phyloP scores from a whole-genome alignment of 92 coral and sea anemone genomes.

The Bergia sp. region DNA sequence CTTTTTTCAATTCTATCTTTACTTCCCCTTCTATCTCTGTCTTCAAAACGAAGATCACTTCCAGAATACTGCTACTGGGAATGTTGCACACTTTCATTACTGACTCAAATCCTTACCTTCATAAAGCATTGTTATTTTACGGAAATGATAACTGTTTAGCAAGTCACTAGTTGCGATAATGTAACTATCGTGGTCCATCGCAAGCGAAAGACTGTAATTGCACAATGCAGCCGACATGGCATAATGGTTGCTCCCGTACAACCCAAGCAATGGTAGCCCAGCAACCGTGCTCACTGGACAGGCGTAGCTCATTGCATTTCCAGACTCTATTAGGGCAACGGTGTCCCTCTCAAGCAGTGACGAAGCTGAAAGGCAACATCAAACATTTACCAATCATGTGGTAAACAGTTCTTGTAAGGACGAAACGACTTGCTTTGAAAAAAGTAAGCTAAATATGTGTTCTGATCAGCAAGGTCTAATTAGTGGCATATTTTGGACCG shows the following conservation, averaged over 20 bases:
- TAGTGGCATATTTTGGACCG: no score
- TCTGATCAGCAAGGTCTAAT: no score
- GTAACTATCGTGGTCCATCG: conserved; percentile 52
- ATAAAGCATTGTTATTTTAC: conserved; percentile 48
- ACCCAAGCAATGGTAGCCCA: conserved; percentile 52
- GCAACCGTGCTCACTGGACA: conserved; percentile 53
- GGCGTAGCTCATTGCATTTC: background rate
- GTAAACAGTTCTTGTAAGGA: no score
- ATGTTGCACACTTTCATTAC: no score
- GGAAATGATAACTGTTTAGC: conserved; percentile 55
- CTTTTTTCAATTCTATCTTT: no score
- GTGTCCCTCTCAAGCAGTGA: conserved; percentile 40
- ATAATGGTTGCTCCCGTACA: conserved; percentile 4
- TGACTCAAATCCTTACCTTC: conserved; percentile 45
- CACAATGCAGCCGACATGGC: conserved; percentile 26
- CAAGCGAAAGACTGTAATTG: conserved; percentile 38
- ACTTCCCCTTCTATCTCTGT: no score
- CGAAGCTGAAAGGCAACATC: background rate
- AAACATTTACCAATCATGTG: no score
- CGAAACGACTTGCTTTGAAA: no score
- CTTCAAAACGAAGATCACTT: no score
- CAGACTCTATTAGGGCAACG: conserved; percentile 54
- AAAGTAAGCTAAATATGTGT: no score
- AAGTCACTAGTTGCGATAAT: conserved; percentile 55
- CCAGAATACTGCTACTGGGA: no score